phyloP scores from a whole-genome alignment of 2,113 vertebrate species.

The Puntigrus tetrazona region DNA sequence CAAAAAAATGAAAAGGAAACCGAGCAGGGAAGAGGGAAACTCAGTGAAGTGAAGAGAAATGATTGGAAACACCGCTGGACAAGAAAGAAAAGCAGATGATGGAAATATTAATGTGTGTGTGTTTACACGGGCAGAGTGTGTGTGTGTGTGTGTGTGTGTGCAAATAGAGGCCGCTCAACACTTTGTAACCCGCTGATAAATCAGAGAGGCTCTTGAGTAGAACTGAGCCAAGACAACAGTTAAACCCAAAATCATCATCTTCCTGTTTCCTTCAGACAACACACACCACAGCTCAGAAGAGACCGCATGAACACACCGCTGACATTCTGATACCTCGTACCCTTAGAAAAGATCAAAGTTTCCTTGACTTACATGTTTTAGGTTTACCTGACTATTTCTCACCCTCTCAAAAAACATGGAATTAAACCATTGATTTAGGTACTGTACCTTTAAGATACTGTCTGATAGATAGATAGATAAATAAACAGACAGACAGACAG shows the following conservation, averaged over 20 bases:
- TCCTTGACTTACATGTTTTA: background rate
- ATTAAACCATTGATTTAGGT: background rate
- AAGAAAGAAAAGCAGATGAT: constrained; percentile 36
- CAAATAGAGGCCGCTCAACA: constrained; percentile 12
- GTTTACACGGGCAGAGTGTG: background rate
- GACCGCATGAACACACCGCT: too few relatives aligned
- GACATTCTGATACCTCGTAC: too few relatives aligned
- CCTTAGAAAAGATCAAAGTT: background rate
- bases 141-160: background rate
- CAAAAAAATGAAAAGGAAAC: background rate
- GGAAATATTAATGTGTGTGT: constrained; percentile 29
- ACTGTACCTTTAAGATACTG: background rate
- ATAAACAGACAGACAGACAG: too few relatives aligned
- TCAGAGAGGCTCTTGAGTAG: constrained; percentile 32
- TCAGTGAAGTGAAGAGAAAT: background rate
- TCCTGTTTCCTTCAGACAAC: background rate
- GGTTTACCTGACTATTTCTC: background rate
- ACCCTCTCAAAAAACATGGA: background rate
- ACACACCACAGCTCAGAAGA: too few relatives aligned
- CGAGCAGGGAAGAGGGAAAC: background rate
- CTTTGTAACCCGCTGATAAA: constrained; percentile 36
- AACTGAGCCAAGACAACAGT: background rate
- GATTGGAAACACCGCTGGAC: constrained; percentile 15
- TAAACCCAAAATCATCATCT: constrained; percentile 3
- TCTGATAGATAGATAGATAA: too few relatives aligned